Percentiles rank a stretch among this genome's conserved stretches.
Conservation (phyloP, 2,797 vertebrate species). For the Hafferia zeledoni region DNA sequence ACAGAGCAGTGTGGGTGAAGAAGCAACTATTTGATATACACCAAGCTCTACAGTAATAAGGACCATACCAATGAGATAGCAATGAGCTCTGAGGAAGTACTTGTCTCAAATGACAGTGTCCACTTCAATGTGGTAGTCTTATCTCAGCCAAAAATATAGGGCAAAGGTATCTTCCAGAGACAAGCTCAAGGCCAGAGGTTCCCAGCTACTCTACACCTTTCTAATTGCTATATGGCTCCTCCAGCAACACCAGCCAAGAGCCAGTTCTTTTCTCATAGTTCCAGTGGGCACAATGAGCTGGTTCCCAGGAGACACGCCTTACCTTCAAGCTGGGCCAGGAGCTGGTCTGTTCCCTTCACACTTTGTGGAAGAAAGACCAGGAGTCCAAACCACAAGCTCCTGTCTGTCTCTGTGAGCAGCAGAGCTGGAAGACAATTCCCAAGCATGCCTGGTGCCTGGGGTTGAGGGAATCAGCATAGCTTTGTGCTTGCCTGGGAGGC, state of each 20-base stretch:
- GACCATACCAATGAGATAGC: not conserved
- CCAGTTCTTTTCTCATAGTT: not conserved
- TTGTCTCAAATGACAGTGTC: not conserved
- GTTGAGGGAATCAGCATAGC: not conserved
- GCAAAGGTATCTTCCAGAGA: not conserved
- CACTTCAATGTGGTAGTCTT: not conserved
- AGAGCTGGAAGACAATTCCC: conserved; percentile 25
- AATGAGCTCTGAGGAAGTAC: not conserved
- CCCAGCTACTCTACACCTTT: not conserved
- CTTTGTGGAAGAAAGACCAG: conserved; percentile 12
- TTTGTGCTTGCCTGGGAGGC: not conserved
- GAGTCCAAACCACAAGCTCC: conserved; percentile 28
- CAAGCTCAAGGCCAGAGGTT: not conserved
- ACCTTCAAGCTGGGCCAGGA: conserved; percentile 8
- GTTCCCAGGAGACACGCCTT: conserved; percentile 56
- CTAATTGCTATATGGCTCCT: not conserved
- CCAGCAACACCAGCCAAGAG: not conserved
- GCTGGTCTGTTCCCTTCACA: not conserved
- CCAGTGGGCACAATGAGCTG: not conserved
- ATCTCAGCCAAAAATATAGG: not conserved
- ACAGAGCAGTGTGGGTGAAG: not conserved
- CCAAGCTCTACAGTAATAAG: not conserved
- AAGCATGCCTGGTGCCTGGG: not conserved
- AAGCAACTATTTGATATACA: not conserved
- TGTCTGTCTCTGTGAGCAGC: not conserved